Percentiles rank a stretch among this genome's conserved stretches.
Evolutionary conservation across 1,140 invertebrate species (phyloP).

Genomic region (Ptiloglossa arizonensis): DNA sequence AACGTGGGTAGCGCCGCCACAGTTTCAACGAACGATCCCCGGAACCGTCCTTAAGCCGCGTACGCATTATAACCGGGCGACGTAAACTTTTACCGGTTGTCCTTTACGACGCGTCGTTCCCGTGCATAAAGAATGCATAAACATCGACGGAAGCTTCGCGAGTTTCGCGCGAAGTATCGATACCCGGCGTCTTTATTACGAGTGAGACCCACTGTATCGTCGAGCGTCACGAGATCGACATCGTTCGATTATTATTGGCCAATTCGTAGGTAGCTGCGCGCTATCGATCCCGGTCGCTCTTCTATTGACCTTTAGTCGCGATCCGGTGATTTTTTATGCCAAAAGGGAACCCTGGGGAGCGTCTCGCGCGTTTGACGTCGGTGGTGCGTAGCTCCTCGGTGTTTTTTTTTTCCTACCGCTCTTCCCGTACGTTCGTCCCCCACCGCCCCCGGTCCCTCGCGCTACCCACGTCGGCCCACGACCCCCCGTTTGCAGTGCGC

Average conservation of each 20-base stretch:
- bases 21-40: too few species aligned
- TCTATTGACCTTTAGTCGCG: slow-evolving; percentile 53
- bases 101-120: slow-evolving; percentile 15
- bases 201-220: background rate
- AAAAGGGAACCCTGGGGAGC: slow-evolving; percentile 59
- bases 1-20: too few species aligned
- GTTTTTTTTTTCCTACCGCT: slow-evolving; percentile 45
- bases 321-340: slow-evolving; percentile 60
- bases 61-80: background rate
- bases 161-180: background rate
- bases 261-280: slow-evolving; percentile 1
- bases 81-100: background rate
- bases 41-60: background rate
- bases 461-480: too few species aligned
- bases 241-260: slow-evolving; percentile 12
- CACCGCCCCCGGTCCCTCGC: slow-evolving; percentile 18
- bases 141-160: background rate
- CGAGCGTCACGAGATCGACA: background rate
- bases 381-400: slow-evolving; percentile 32
- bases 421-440: background rate
- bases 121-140: slow-evolving; percentile 19
- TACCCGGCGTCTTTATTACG: background rate
- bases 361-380: slow-evolving; percentile 59
- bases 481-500: slow-evolving; percentile 36
- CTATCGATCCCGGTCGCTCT: slow-evolving; percentile 36